A percentile compares a stretch with the other conserved stretches of the same genome.
Conservation (phyloP, 1,140 invertebrate genomes). For the Eupristina koningsbergeri region DNA sequence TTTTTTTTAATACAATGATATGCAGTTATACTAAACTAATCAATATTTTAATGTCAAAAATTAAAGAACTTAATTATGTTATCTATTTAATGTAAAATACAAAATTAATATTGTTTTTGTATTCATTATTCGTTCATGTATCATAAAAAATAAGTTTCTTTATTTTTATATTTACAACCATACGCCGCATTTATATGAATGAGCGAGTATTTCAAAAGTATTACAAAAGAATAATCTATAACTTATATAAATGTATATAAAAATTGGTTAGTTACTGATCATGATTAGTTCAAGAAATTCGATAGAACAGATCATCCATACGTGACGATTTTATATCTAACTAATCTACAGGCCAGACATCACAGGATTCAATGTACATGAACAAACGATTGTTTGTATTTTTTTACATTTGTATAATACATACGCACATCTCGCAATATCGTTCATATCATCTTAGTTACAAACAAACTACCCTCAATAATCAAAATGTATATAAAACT, state of each 20-base stretch:
- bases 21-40: background rate
- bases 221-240: conserved; percentile 28
- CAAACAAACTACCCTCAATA: conserved; percentile 37
- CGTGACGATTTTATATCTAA: conserved; percentile 29
- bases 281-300: conserved; percentile 37
- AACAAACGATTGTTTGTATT: conserved; percentile 48
- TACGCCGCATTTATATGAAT: conserved; percentile 12
- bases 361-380: conserved; percentile 50
- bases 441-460: conserved; percentile 36
- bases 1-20: background rate
- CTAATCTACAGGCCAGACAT: conserved; percentile 42
- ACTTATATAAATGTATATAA: conserved; percentile 46
- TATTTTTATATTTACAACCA: conserved; percentile 37
- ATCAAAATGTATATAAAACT: conserved; percentile 36
- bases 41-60: background rate
- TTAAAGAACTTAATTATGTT: conserved; percentile 2
- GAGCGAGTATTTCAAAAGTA: conserved; percentile 39
- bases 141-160: conserved; percentile 28
- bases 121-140: conserved; percentile 13
- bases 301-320: conserved; percentile 20
- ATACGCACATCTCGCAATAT: conserved; percentile 38
- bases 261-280: conserved; percentile 38
- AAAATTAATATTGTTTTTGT: conserved; percentile 19
- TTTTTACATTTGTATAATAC: conserved; percentile 52
- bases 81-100: conserved; percentile 12